phyloP scores from a whole-genome alignment of 2,797 vertebrate genomes.

The Ctenopoma kingsleyae region DNA sequence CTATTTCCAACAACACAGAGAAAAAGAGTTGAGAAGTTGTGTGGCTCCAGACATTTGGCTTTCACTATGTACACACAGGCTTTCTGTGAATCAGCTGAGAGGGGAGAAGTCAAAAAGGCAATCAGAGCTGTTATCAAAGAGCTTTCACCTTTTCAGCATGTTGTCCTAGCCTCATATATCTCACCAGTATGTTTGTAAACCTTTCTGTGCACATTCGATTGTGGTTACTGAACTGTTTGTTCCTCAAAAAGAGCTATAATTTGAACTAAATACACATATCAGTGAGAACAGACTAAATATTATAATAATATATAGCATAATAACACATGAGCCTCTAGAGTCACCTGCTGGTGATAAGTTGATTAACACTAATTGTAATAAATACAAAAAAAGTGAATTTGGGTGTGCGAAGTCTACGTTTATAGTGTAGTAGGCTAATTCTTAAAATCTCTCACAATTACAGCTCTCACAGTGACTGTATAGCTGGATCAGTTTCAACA shows the following conservation, averaged over 20 bases:
- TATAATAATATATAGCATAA: no score
- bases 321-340: no score
- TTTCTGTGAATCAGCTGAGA: constrained; percentile 5
- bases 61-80: neutral
- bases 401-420: no score
- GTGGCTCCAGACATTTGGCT: neutral
- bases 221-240: neutral
- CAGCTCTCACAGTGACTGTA: neutral
- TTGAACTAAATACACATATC: neutral
- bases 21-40: constrained; percentile 8
- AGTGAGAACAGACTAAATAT: neutral
- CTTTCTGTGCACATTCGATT: neutral
- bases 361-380: no score
- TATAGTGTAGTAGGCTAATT: no score
- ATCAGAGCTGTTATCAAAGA: neutral
- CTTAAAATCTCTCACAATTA: no score
- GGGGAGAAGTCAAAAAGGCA: neutral
- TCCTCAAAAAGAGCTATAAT: neutral
- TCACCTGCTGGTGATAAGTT: no score
- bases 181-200: neutral
- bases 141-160: neutral
- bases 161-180: neutral
- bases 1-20: constrained; percentile 14
- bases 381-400: no score
- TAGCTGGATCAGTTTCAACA: neutral